Evolutionary conservation across 2,797 vertebrate species (phyloP).

Genomic region (Limnodromus scolopaceus): DNA sequence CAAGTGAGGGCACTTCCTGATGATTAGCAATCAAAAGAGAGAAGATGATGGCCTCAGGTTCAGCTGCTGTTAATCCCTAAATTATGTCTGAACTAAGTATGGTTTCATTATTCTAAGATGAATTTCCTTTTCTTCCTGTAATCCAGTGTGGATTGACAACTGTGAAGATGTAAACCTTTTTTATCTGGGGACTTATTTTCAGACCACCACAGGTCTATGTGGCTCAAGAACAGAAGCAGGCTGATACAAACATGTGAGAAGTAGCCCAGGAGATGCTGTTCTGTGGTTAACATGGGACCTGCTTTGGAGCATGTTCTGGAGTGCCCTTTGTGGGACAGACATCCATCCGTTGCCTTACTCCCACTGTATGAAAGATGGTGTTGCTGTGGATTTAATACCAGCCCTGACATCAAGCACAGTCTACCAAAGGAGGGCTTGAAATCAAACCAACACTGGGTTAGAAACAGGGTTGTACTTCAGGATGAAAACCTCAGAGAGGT

Average conservation of each 20-base stretch:
- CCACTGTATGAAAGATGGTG: neutral
- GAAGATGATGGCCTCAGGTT: neutral
- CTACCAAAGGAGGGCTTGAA: neutral
- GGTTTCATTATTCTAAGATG: neutral
- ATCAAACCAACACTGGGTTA: neutral
- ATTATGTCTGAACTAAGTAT: neutral
- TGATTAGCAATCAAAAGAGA: conserved; percentile 28
- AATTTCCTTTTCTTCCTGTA: neutral
- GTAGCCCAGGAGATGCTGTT: neutral
- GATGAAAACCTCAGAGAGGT: neutral
- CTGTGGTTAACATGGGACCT: neutral
- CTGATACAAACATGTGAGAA: neutral
- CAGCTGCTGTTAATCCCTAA: neutral
- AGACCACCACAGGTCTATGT: neutral
- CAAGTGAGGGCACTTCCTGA: neutral
- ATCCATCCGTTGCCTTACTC: neutral
- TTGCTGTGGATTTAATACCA: neutral
- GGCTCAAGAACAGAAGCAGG: neutral
- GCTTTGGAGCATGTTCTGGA: neutral
- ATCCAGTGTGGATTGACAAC: neutral
- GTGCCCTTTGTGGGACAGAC: neutral
- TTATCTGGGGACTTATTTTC: neutral
- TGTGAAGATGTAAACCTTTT: neutral
- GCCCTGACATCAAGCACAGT: neutral
- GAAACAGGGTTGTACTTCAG: neutral